These are phyloP conservation scores for Papilio aristodemus DNA, from an alignment of 1,140 invertebrate genomes.

Conservation along the genomic window DNA sequence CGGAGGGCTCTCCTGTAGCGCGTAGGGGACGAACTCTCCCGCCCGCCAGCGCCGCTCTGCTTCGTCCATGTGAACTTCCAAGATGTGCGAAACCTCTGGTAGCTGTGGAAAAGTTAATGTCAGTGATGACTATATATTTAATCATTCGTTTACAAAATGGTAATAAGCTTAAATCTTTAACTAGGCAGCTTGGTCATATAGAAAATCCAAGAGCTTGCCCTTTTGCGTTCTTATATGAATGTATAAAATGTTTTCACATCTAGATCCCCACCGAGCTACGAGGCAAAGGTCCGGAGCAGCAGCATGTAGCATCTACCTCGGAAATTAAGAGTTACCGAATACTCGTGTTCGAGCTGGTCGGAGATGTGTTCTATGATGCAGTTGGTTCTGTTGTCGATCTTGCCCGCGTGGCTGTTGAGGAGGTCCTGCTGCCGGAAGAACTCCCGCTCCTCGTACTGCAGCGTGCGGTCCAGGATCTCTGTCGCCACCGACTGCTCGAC, in stretches of 20 bases:
- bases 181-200: too few relatives aligned
- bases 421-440: constrained; percentile 53
- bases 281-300: too few relatives aligned
- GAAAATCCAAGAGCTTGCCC: too few relatives aligned
- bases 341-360: constrained; percentile 51
- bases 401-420: constrained; percentile 57
- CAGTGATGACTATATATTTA: too few relatives aligned
- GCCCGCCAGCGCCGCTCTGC: constrained; percentile 54
- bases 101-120: constrained; percentile 43
- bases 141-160: too few relatives aligned
- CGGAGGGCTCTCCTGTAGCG: constrained; percentile 40
- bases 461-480: constrained; percentile 62
- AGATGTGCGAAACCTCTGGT: constrained; percentile 60
- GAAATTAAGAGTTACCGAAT: constrained; percentile 44
- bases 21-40: constrained; percentile 45
- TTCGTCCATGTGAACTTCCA: constrained; percentile 59
- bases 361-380: constrained; percentile 63
- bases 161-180: too few relatives aligned
- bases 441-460: constrained; percentile 57
- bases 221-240: too few relatives aligned
- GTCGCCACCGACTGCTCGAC: constrained; percentile 63
- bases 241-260: too few relatives aligned
- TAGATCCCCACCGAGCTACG: too few relatives aligned
- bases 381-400: constrained; percentile 67
- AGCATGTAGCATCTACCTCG: too few relatives aligned